Base-by-base conservation (phyloP, 2,113 vertebrate species). In the Hiodon alosoides region DNA sequence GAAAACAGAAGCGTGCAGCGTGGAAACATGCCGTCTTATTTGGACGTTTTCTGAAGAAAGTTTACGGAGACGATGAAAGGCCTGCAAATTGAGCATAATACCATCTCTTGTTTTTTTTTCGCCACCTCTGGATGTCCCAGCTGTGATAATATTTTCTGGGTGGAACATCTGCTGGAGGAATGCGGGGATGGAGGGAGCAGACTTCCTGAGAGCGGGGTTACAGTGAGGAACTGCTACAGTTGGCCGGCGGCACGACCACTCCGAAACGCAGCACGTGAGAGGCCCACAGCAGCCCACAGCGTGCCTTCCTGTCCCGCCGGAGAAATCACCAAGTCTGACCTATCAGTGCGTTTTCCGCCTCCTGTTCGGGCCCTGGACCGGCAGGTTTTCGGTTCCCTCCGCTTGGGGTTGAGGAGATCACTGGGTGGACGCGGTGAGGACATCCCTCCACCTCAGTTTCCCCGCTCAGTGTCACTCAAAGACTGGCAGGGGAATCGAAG, bases 71-170 rank as follows among this genome's bases (percentile, higher is more conserved):
- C 16, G 64, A 67, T 14, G 51, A 48, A 31, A 57, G 31, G 14
- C 4, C 57, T 13, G 69, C 48, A 60, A 71, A 10, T 8, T 50
- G 69, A 57, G 64, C 46, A 31, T 17, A 11, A 46, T 57, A 46
- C 59, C 10, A 48, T 76, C 11, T 59, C 65, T 16, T 69, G 53
- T 64, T 16, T 51, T 48, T 48, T 10, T 2, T 48, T 74, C 77
- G 71, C 76, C 62, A 11, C 70, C 78, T 76, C 82, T 59, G 79
- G 69, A 60, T 78, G 54, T 76, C 78, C 86, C 91, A 94, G 91
- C 92, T 94, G 92, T 92, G 83, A 93, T 94, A 93, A 94, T 89
- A 91, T 89, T 93, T 91, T 85, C 78, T 76, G 79, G 81, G 83
- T 89, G 79, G 85, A 86, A 86, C 87, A 87, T 89, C 87, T 89